A percentile compares a stretch with the other conserved stretches of the same genome.
Conservation (phyloP, 2,888 invertebrate species). For the Pachycephus smyrnensis region DNA sequence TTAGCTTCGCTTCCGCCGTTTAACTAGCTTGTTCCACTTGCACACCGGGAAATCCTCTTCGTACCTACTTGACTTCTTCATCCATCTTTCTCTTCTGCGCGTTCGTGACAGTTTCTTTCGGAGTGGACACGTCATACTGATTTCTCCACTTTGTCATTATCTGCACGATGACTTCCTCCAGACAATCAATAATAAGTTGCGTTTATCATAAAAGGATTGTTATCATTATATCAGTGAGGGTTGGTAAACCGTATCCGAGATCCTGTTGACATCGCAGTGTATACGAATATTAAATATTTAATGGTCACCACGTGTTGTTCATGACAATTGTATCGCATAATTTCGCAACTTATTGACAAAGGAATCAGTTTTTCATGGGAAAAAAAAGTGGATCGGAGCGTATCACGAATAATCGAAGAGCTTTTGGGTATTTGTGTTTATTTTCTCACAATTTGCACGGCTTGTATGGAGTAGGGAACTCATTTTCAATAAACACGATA, state of each 20-base stretch:
- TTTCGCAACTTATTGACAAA: background rate
- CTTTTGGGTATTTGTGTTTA: background rate
- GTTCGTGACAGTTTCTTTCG: background rate
- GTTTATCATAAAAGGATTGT: background rate
- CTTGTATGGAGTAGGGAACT: background rate
- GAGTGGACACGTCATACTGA: background rate
- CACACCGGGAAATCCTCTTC: background rate
- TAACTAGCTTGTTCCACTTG: background rate
- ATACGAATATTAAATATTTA: background rate
- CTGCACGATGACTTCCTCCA: background rate
- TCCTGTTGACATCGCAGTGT: background rate
- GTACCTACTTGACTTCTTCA: background rate
- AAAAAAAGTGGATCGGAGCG: background rate
- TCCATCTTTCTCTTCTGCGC: background rate
- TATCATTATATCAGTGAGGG: background rate
- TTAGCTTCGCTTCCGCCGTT: background rate
- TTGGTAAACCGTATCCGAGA: background rate
- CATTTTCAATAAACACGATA: background rate
- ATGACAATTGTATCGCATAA: background rate
- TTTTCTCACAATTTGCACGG: background rate
- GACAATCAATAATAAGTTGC: background rate
- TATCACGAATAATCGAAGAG: background rate
- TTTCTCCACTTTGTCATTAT: background rate
- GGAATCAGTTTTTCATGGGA: background rate
- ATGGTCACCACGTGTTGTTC: background rate